These are phyloP conservation scores for Anolis carolinensis DNA, from an alignment of 2,113 vertebrate species.

Conservation along the genomic window DNA sequence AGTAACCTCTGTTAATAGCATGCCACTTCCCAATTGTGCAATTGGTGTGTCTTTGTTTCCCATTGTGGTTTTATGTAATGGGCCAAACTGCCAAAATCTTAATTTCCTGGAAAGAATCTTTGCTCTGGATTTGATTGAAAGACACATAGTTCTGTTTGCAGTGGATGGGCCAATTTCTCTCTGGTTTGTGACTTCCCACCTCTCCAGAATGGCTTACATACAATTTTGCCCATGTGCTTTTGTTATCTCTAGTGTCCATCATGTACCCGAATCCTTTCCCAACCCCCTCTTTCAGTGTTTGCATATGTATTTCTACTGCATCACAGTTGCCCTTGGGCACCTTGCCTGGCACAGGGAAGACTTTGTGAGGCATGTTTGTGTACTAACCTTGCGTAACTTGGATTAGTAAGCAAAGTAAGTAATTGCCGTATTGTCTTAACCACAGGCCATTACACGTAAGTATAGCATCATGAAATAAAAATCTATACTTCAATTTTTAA, in stretches of 20 bases:
- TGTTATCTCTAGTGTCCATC: not conserved
- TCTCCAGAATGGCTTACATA: not conserved
- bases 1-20: not conserved
- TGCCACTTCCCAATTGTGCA: slow-evolving; percentile 42
- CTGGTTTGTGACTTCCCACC: not conserved
- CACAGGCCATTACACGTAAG: not conserved
- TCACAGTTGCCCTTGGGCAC: slow-evolving; percentile 11
- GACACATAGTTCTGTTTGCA: not conserved
- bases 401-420: not conserved
- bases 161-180: not conserved
- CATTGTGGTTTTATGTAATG: slow-evolving; percentile 21
- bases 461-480: not conserved
- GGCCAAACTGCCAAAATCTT: not conserved
- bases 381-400: not conserved
- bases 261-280: not conserved
- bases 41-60: slow-evolving; percentile 53
- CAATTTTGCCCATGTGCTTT: not conserved
- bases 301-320: not conserved
- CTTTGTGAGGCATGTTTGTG: not conserved
- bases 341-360: rapidly evolving
- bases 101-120: slow-evolving; percentile 6
- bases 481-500: not conserved
- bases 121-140: not conserved
- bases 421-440: not conserved
- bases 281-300: slow-evolving; percentile 1